phyloP scores from a whole-genome alignment of 2,797 vertebrate genomes.

The Chanos chanos region DNA sequence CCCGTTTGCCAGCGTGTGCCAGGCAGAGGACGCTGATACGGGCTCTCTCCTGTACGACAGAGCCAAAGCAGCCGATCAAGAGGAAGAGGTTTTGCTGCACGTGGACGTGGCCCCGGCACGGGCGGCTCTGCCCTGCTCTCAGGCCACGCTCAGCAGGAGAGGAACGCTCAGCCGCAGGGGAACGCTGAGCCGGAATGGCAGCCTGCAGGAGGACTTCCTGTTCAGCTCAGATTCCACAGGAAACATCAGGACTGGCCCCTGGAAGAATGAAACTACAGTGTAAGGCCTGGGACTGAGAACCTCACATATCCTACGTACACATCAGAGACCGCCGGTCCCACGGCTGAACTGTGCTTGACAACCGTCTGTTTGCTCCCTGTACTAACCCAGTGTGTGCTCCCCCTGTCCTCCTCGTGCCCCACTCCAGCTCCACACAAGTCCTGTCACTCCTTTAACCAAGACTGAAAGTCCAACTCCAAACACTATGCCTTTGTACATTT shows the following conservation, averaged over 20 bases:
- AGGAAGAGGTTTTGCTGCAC: constrained; percentile 63
- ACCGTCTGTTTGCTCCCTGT: no score
- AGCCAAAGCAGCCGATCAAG: constrained; percentile 66
- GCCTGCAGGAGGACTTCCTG: constrained; percentile 78
- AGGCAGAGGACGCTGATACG: constrained; percentile 66
- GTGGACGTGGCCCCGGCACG: constrained; percentile 78
- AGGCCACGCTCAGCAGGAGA: constrained; percentile 66
- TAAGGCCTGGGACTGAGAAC: constrained; percentile 64
- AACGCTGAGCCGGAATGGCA: constrained; percentile 75
- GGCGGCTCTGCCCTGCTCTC: constrained; percentile 55
- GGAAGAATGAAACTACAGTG: constrained; percentile 97
- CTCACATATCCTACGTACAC: no score
- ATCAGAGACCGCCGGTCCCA: no score
- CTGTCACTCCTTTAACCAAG: not conserved
- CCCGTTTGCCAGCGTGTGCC: constrained; percentile 67
- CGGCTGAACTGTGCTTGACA: no score
- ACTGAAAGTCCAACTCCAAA: not conserved
- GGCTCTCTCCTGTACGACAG: constrained; percentile 71
- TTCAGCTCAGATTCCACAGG: constrained; percentile 82
- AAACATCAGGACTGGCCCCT: constrained; percentile 91
- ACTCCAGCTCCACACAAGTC: not conserved
- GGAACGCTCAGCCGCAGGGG: constrained; percentile 50
- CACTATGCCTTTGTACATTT: constrained; percentile 1
- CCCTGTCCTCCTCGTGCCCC: not conserved
- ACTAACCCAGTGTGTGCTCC: no score